Evolutionary conservation across 92 coral and sea anemone species (phyloP).

Genomic region (Micromussa lordhowensis): DNA sequence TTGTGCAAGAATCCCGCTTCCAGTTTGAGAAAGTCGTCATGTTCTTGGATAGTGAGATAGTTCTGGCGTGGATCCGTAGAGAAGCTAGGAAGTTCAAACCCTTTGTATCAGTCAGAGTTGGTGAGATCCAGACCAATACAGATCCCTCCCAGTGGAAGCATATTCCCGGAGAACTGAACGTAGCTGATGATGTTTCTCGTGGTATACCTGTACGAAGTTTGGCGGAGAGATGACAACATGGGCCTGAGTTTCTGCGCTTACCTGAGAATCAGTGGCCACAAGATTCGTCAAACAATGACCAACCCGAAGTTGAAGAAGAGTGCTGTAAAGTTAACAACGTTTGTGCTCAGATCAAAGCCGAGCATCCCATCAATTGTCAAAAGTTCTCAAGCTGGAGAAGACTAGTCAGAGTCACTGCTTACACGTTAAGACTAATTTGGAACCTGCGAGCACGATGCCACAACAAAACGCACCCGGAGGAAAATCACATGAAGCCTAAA

Average conservation of each 20-base stretch:
- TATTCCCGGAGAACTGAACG: no score
- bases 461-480: no score
- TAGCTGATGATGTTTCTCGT: no score
- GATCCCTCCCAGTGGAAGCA: no score
- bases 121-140: no score
- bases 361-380: constrained; percentile 38
- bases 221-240: constrained; percentile 48
- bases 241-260: constrained; percentile 45
- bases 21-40: constrained; percentile 46
- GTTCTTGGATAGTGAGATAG: constrained; percentile 34
- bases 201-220: constrained; percentile 36
- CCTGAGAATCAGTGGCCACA: constrained; percentile 55
- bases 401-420: no score
- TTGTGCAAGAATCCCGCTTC: constrained; percentile 32
- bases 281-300: constrained; percentile 27
- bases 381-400: constrained; percentile 73
- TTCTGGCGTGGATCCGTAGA: constrained; percentile 56
- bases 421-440: no score
- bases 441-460: no score
- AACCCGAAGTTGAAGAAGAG: constrained; percentile 4
- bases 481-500: no score
- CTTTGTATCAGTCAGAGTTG: no score
- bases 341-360: constrained; percentile 1
- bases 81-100: constrained; percentile 47
- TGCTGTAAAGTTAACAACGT: neutral